Base-by-base conservation (phyloP, 2,888 invertebrate species). In the Drosophila multiciliata region DNA sequence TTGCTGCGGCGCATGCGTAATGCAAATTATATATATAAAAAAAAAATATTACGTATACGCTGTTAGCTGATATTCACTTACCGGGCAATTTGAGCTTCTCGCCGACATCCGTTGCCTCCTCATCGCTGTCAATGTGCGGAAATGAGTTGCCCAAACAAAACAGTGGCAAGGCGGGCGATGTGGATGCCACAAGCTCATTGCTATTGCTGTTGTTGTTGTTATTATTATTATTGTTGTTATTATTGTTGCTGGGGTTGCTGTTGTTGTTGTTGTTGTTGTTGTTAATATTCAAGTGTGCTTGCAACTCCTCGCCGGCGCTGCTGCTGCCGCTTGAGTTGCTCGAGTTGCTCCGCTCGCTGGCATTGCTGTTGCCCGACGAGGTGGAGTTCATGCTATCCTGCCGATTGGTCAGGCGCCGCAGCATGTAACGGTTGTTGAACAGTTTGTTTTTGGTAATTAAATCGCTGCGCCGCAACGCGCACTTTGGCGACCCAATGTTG, bases 101-200 rank as follows among this genome's bases (percentile, higher is more conserved):
- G 64, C 73, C 82, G 40, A 57, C 74, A 55, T 94, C 90, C 53
- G 90, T 74, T 91, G 94, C 94, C 91, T 96, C 96, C 84, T 96
- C 96, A 87, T 96, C 96, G 91, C 96, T 96, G 92, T 96, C 96
- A 83, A 96, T 96, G 92, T 96, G 96, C 73, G 96, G 96, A 92
- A 96, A 95, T 52, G 95, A 94, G 36, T 95, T 95, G 61, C 95
- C 95, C 84, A 95, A 93, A 91, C 95, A 95, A 91, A 95, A 95
- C 92, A 95, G 94, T 75, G 95, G 93, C 86, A 92, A 77, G 12
- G 91, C 91, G 60, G 92, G 93, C 67, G 92, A 92, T 33, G 80
- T 85, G 63, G 84, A 89, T 61, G 85, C 75, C 62, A 77, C 58
- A 73, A 74, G 57, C 59, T 71, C 73, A 66, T 65, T 58, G 60